Conservation (phyloP, 2,888 invertebrate species). For the Diarsia dahlii region DNA sequence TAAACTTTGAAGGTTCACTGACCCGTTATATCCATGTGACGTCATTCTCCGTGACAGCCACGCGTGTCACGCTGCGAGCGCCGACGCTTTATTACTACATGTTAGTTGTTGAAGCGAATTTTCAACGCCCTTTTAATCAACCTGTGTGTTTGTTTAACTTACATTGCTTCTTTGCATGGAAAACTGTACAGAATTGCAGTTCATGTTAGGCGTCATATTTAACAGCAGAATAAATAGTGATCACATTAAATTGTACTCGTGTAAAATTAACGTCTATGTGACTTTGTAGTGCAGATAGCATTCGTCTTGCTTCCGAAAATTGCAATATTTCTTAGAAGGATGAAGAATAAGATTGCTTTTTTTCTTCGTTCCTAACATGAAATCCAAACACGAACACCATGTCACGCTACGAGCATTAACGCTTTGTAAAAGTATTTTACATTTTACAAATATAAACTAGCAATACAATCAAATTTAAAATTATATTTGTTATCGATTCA, state of each 20-base stretch:
- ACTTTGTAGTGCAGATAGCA: too few relatives aligned
- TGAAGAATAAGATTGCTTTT: neutral
- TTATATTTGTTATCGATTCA: constrained; percentile 5
- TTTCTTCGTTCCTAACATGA: neutral
- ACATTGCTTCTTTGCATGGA: neutral
- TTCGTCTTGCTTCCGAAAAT: neutral
- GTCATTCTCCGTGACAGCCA: constrained; percentile 48
- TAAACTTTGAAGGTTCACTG: constrained; percentile 32
- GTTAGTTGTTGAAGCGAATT: constrained; percentile 32
- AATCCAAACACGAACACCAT: neutral
- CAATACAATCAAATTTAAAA: constrained; percentile 1
- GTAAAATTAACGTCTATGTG: too few relatives aligned
- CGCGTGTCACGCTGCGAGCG: constrained; percentile 45
- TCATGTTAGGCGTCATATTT: neutral
- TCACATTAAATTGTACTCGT: neutral
- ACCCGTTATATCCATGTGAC: constrained; percentile 33
- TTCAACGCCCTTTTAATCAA: constrained; percentile 43
- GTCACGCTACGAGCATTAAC: neutral
- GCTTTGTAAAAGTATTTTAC: neutral
- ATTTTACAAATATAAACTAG: neutral
- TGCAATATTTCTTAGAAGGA: neutral
- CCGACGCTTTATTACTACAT: constrained; percentile 25
- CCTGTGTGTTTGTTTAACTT: constrained; percentile 14
- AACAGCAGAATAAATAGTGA: neutral
- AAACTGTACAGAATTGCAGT: neutral